A percentile compares a stretch with the other conserved stretches of the same genome.
phyloP scores from a whole-genome alignment of 1,140 invertebrate species.

The Wasmannia auropunctata region DNA sequence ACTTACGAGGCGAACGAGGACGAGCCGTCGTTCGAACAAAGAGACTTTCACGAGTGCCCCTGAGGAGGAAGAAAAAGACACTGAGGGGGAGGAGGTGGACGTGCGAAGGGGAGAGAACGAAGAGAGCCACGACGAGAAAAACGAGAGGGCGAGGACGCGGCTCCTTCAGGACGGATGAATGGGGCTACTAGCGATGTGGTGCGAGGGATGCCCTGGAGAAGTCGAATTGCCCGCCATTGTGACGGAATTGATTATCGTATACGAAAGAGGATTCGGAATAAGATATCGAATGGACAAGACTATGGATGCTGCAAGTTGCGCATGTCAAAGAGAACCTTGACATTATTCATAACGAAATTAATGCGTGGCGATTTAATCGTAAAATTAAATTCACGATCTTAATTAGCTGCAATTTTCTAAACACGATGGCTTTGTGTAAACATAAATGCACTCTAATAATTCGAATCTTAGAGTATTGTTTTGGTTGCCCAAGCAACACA shows the following conservation, averaged over 20 bases:
- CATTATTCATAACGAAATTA: background rate
- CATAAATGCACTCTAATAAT: background rate
- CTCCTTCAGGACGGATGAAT: slow-evolving; percentile 44
- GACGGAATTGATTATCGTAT: slow-evolving; percentile 43
- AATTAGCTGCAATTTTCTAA: background rate
- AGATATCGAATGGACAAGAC: background rate
- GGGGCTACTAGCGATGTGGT: slow-evolving; percentile 48
- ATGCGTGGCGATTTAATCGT: background rate
- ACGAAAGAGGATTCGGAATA: slow-evolving; percentile 32
- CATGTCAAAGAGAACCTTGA: background rate
- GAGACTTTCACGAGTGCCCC: slow-evolving; percentile 55
- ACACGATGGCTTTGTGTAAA: background rate
- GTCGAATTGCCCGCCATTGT: slow-evolving; percentile 59
- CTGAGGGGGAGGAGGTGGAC: slow-evolving; percentile 27
- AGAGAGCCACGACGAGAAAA: slow-evolving; percentile 53
- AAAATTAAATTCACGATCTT: background rate
- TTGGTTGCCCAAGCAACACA: too few relatives aligned
- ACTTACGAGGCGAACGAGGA: slow-evolving; percentile 60
- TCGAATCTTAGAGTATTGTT: background rate
- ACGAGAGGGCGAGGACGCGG: slow-evolving; percentile 54
- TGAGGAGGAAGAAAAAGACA: slow-evolving; percentile 56
- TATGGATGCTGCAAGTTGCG: background rate
- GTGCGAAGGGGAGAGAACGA: slow-evolving; percentile 50
- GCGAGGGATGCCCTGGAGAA: slow-evolving; percentile 42
- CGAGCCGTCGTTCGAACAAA: slow-evolving; percentile 60